Conservation (phyloP, 2,888 invertebrate genomes). For the Deilephila elpenor region DNA sequence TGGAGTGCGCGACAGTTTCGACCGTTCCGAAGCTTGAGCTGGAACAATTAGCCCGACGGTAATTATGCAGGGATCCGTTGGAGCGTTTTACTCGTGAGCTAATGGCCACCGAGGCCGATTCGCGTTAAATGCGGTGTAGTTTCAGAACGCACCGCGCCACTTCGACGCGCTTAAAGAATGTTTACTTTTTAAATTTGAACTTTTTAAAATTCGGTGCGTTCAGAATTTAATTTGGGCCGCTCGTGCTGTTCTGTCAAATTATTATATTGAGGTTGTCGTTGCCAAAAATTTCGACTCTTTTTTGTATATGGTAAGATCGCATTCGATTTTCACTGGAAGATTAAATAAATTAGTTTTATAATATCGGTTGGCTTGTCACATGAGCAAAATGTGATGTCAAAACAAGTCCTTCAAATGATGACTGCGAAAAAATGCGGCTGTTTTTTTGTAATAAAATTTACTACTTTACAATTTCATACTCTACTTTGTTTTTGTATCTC, state of each 20-base stretch:
- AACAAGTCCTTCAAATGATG: background rate
- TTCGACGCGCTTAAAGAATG: conserved; percentile 38
- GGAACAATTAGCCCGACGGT: conserved; percentile 70
- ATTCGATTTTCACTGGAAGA: background rate
- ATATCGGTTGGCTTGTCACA: background rate
- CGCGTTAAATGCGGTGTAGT: conserved; percentile 60
- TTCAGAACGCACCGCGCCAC: conserved; percentile 45
- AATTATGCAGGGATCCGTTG: conserved; percentile 70
- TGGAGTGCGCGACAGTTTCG: conserved; percentile 43
- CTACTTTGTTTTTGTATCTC: too few species aligned
- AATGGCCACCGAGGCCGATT: conserved; percentile 64
- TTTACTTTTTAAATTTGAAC: conserved; percentile 42
- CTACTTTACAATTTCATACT: too few species aligned
- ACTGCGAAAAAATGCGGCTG: background rate
- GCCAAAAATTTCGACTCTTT: conserved; percentile 21
- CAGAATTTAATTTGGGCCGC: conserved; percentile 17
- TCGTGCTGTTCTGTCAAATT: conserved; percentile 27
- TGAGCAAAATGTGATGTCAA: background rate
- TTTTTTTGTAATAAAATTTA: too few species aligned
- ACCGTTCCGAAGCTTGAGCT: conserved; percentile 52
- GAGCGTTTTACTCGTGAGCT: conserved; percentile 61
- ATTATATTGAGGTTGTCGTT: conserved; percentile 21
- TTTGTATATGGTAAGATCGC: background rate
- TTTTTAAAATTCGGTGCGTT: conserved; percentile 23
- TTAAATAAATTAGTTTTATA: background rate